Conservation (phyloP, 2,113 vertebrate species). For the Rhizomys pruinosus region DNA sequence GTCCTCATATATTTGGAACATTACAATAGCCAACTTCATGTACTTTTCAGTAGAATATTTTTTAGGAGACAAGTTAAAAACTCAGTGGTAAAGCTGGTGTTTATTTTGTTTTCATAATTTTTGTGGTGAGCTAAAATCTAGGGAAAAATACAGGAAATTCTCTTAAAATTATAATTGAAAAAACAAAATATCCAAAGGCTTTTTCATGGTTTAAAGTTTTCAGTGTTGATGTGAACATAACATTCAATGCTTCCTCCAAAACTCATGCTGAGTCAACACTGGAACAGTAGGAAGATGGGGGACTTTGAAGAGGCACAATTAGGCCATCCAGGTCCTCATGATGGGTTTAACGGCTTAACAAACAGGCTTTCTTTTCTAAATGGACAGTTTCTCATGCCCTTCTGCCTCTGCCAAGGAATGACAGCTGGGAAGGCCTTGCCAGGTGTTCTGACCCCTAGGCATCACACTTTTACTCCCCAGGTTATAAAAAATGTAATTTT, state of each 20-base stretch:
- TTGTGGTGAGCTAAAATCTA: not conserved
- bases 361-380: not conserved
- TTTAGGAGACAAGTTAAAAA: not conserved
- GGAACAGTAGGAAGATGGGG: not conserved
- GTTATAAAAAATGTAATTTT: not conserved
- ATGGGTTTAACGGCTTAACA: not conserved
- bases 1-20: not conserved
- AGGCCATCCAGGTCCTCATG: rapidly evolving
- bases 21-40: not conserved
- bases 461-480: not conserved
- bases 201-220: conserved; percentile 13
- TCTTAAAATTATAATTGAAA: not conserved
- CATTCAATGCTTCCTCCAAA: not conserved
- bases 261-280: not conserved
- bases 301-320: not conserved
- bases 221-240: not conserved
- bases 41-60: not conserved
- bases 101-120: not conserved
- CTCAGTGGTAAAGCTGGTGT: not conserved
- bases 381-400: too few species aligned
- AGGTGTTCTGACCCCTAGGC: not conserved
- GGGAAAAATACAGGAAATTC: not conserved
- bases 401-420: too few species aligned
- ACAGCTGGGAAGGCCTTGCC: not conserved
- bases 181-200: not conserved